Conservation (phyloP, 2,113 vertebrate genomes). For the Channa argus region DNA sequence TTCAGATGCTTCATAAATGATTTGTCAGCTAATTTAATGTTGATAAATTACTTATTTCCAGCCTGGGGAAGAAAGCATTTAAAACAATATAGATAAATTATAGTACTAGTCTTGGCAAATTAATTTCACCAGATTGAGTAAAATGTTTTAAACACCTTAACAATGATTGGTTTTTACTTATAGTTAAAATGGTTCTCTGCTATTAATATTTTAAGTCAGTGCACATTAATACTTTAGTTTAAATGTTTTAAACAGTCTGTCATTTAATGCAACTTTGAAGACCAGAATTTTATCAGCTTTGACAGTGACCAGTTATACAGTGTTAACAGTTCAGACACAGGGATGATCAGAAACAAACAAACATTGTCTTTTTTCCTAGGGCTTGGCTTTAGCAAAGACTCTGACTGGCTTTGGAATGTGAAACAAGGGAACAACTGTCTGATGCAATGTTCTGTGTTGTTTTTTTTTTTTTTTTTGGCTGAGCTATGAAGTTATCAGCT, state of each 20-base stretch:
- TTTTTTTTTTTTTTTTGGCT: conserved; percentile 9
- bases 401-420: conserved; percentile 48
- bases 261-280: not conserved
- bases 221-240: not conserved
- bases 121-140: not conserved
- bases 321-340: conserved; percentile 45
- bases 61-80: too few species aligned
- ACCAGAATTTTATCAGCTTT: conserved; percentile 16
- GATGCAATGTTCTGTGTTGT: conserved; percentile 43
- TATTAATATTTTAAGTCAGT: not conserved
- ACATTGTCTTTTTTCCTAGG: conserved; percentile 24
- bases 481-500: conserved; percentile 38
- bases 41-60: too few species aligned
- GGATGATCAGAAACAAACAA: conserved; percentile 50
- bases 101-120: not conserved
- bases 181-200: too few species aligned
- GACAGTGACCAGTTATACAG: conserved; percentile 40
- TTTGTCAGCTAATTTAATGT: not conserved
- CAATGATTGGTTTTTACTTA: not conserved
- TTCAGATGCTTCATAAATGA: not conserved
- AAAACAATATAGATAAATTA: too few species aligned
- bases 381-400: conserved; percentile 24
- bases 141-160: not conserved
- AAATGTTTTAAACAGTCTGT: not conserved
- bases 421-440: conserved; percentile 54